Evolutionary conservation across 2,797 vertebrate species (phyloP).

Genomic region (Rhinella marina): DNA sequence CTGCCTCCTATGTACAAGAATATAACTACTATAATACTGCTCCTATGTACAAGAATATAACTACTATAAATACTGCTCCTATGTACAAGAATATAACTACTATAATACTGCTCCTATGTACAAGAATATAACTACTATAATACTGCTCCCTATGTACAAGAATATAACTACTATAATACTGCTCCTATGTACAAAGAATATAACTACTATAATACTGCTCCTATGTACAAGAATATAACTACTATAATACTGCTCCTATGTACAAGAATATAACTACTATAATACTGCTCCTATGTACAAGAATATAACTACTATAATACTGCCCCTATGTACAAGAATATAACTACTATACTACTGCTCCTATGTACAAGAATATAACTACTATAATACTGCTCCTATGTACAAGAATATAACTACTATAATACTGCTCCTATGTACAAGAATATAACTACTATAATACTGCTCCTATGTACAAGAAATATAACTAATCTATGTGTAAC

Average conservation of each 20-base stretch:
- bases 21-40: slow-evolving; percentile 15
- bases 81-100: background rate
- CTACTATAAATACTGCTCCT: slow-evolving; percentile 14
- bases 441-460: slow-evolving; percentile 14
- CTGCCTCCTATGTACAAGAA: background rate
- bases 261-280: slow-evolving; percentile 3
- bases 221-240: too few species aligned
- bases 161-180: slow-evolving; percentile 16
- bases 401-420: slow-evolving; percentile 8
- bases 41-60: slow-evolving; percentile 5
- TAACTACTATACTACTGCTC: slow-evolving; percentile 10
- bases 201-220: background rate
- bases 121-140: slow-evolving; percentile 13
- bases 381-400: background rate
- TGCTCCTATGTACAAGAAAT: background rate
- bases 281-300: background rate
- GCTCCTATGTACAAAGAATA: background rate
- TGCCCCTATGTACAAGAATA: background rate
- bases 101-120: slow-evolving; percentile 16
- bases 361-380: slow-evolving; percentile 8
- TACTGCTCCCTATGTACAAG: slow-evolving; percentile 5
- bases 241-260: background rate
- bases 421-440: slow-evolving; percentile 1
- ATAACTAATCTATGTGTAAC: background rate
- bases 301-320: slow-evolving; percentile 7